phyloP scores from a whole-genome alignment of 2,113 vertebrate genomes.

The Lagopus muta region DNA sequence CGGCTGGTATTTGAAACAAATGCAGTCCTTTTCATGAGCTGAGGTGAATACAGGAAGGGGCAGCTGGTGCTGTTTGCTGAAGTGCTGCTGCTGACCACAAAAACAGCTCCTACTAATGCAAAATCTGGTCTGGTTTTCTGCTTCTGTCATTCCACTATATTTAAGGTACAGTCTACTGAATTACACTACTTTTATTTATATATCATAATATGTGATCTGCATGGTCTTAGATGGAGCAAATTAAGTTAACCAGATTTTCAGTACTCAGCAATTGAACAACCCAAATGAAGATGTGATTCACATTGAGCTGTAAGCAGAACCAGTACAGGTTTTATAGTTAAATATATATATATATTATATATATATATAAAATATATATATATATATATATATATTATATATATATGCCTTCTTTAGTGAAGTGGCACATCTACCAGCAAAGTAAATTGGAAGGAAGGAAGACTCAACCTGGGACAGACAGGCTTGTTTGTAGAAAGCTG shows the following conservation, averaged over 20 bases:
- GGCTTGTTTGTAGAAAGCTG: background rate
- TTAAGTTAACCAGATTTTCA: background rate
- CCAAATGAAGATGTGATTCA: background rate
- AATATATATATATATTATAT: no score
- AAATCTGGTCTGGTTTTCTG: background rate
- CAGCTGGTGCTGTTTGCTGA: background rate
- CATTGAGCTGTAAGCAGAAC: background rate
- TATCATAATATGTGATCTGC: background rate
- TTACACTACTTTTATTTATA: background rate
- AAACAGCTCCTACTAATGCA: background rate
- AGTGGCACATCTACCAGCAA: background rate
- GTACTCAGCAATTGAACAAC: background rate
- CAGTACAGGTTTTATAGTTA: background rate
- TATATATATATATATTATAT: no score
- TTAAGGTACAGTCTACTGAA: background rate
- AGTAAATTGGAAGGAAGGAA: background rate
- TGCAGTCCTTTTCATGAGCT: background rate
- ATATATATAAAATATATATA: no score
- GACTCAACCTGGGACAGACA: background rate
- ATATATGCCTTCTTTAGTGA: background rate
- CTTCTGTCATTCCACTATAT: background rate
- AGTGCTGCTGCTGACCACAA: background rate
- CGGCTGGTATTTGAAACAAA: background rate
- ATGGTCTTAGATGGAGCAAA: background rate
- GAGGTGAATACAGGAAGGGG: background rate